Base-by-base conservation (phyloP, 2,113 vertebrate genomes). In the Oncorhynchus mykiss region DNA sequence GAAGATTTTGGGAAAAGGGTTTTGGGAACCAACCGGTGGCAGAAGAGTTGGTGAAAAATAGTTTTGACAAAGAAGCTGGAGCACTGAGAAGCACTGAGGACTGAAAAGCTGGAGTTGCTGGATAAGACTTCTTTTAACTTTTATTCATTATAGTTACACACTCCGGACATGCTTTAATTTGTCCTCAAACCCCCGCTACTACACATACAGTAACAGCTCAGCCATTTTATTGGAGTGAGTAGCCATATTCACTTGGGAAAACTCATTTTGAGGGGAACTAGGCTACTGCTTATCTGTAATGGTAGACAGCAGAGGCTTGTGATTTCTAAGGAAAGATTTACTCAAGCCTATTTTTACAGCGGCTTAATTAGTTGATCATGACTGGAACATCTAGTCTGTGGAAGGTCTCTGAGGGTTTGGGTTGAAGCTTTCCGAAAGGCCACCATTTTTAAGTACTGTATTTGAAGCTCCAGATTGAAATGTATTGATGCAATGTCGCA, bases 161-260 rank as follows among this genome's bases (percentile, higher is more conserved):
- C 48, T 80, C 79, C 82, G 64, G 84, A 84, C 77, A 76, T 83
- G 76, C 74, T 74, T 75, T 84, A 72, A 71, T 29, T 85, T 85
- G 34, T 82, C 60, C 76, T 31, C 31, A 31, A 31, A 31, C 31
- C 72, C 72, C 80, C 27, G 64, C 78, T 82, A 3, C 66, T 16
- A 31, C 14, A 31, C 29, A 16, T 67, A 67, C 14, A 67, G 54
- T 57, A 75, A 59, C 31, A 31, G 31, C 31, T 31, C 31, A 31
- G 31, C 31, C 5, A 31, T 31, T 31, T 31, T 31, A 31, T 31
- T 31, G 34, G 77, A 79, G 68, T 70, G 13, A 74, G 2, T 0
- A 57, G 27, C 73, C 78, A 22, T 77, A 60, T 73, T 74, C 60
- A 31, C 34, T 78, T 76, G 74, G n/a, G 62, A 27, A 29, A 45